phyloP scores from a whole-genome alignment of 1,140 invertebrate genomes.

The Eurosta solidaginis region DNA sequence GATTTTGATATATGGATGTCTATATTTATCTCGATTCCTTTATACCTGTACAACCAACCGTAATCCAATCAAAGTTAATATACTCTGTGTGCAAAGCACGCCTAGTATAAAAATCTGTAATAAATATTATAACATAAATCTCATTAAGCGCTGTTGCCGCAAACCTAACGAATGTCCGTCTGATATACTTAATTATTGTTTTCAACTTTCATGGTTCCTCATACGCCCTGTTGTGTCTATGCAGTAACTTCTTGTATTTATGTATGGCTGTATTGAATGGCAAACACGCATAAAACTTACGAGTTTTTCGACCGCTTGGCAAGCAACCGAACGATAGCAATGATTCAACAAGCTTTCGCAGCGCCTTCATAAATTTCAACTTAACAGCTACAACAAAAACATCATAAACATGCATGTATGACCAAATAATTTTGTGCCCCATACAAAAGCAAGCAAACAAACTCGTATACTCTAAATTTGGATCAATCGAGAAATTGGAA shows the following conservation, averaged over 20 bases:
- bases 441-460: not conserved
- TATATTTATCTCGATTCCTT: too few relatives aligned
- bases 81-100: too few relatives aligned
- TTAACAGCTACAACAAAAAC: not conserved
- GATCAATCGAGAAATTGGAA: too few relatives aligned
- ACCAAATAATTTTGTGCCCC: not conserved
- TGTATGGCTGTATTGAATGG: not conserved
- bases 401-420: not conserved
- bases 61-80: too few relatives aligned
- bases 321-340: not conserved
- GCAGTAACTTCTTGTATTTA: too few relatives aligned
- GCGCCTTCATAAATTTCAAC: too few relatives aligned
- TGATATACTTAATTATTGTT: too few relatives aligned
- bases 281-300: not conserved
- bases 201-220: not conserved
- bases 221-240: slow-evolving; percentile 5
- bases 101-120: not conserved
- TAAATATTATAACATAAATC: slow-evolving; percentile 24
- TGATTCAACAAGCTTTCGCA: not conserved
- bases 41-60: too few relatives aligned
- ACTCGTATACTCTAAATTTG: too few relatives aligned
- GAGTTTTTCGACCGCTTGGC: not conserved
- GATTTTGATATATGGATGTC: too few relatives aligned
- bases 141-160: not conserved
- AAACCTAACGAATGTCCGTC: not conserved